Conservation (phyloP, 2,888 invertebrate genomes). For the Keiferia lycopersicella region DNA sequence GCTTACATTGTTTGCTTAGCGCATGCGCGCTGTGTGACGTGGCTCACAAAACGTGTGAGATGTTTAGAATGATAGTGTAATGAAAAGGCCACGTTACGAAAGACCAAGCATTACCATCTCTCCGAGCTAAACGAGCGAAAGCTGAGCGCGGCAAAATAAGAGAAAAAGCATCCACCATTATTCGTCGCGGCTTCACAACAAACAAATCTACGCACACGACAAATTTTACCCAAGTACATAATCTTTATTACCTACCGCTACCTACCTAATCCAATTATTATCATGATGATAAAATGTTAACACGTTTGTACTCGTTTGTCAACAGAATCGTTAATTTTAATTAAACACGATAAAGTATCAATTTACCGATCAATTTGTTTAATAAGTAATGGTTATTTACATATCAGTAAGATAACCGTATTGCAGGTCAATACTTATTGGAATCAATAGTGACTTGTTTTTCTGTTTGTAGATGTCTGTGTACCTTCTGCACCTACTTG, state of each 20-base stretch:
- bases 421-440: slow-evolving; percentile 1
- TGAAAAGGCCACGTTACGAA: slow-evolving; percentile 12
- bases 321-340: slow-evolving; percentile 27
- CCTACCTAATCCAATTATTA: slow-evolving; percentile 2
- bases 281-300: background rate
- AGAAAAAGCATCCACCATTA: background rate
- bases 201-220: slow-evolving; percentile 3
- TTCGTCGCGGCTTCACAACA: background rate
- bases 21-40: slow-evolving; percentile 34
- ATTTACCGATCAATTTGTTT: slow-evolving; percentile 16
- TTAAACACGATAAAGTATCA: slow-evolving; percentile 27
- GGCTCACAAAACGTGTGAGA: slow-evolving; percentile 30
- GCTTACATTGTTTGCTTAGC: slow-evolving; percentile 36
- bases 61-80: slow-evolving; percentile 30
- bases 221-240: background rate
- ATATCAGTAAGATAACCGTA: slow-evolving; percentile 10
- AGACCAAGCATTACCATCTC: slow-evolving; percentile 14
- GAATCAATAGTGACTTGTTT: background rate
- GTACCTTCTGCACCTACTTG: background rate
- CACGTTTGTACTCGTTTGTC: slow-evolving; percentile 11
- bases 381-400: slow-evolving; percentile 6
- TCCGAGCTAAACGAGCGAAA: slow-evolving; percentile 16
- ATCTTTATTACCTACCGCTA: background rate
- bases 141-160: slow-evolving; percentile 9
- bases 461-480: background rate